Percentiles rank a stretch among this genome's conserved stretches.
These are phyloP conservation scores for Ceriagrion tenellum DNA, from an alignment of 2,888 invertebrate species.

Conservation along the genomic window DNA sequence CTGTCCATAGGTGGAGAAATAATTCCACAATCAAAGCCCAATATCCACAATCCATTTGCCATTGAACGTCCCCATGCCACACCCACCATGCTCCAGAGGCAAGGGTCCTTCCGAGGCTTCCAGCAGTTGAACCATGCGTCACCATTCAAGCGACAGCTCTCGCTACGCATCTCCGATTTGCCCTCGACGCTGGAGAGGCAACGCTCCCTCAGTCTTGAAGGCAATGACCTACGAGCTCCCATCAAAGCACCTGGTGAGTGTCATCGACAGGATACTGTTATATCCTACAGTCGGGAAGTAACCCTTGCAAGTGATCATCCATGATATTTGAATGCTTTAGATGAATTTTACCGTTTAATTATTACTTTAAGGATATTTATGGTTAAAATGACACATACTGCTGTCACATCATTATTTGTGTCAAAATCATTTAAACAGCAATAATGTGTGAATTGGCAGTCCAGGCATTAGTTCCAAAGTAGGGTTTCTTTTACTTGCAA, in stretches of 20 bases:
- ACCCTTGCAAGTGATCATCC: neutral
- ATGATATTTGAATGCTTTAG: too few relatives aligned
- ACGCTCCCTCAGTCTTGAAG: constrained; percentile 79
- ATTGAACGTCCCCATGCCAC: constrained; percentile 98
- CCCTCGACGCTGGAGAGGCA: constrained; percentile 95
- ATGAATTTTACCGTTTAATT: too few relatives aligned
- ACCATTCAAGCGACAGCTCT: constrained; percentile 97
- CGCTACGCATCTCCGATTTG: constrained; percentile 95
- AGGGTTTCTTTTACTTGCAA: neutral
- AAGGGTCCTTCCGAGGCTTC: constrained; percentile 94
- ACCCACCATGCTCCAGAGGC: constrained; percentile 94
- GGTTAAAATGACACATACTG: too few relatives aligned
- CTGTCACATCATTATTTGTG: too few relatives aligned
- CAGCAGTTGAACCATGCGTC: constrained; percentile 90
- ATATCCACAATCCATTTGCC: constrained; percentile 92
- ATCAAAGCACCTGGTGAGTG: constrained; percentile 71
- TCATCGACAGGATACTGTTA: neutral
- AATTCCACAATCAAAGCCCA: constrained; percentile 74
- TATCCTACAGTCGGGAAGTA: neutral
- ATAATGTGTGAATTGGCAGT: too few relatives aligned
- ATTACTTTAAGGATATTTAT: too few relatives aligned
- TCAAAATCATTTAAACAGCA: too few relatives aligned
- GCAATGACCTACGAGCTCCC: constrained; percentile 76
- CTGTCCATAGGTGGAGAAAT: neutral
- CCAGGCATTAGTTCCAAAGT: too few relatives aligned